Percentiles rank a stretch among this genome's conserved stretches.
phyloP scores from a whole-genome alignment of 2,797 vertebrate species.

The Syncerus caffer region DNA sequence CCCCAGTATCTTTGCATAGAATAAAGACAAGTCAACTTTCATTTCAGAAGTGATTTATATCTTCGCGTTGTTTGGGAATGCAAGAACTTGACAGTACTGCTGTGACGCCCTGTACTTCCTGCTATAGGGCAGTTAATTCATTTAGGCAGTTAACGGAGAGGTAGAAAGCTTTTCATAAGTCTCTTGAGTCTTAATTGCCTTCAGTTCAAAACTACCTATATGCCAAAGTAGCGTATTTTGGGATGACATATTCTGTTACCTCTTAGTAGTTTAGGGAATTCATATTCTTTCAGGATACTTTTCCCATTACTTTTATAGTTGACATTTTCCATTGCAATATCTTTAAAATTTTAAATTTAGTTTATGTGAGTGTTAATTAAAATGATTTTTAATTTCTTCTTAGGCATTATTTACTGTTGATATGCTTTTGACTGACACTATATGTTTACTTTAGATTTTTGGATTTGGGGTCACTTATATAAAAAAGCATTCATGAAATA shows the following conservation, averaged over 20 bases:
- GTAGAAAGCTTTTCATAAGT: neutral
- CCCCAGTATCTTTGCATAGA: neutral
- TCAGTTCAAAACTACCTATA: neutral
- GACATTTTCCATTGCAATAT: neutral
- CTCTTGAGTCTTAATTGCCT: neutral
- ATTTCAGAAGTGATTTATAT: neutral
- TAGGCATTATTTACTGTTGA: neutral
- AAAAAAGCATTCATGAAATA: neutral
- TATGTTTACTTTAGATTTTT: neutral
- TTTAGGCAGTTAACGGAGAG: neutral
- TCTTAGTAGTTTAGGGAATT: neutral
- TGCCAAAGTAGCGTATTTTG: neutral
- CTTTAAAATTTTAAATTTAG: neutral
- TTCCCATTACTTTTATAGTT: neutral
- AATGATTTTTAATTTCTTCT: neutral
- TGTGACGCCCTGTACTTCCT: neutral
- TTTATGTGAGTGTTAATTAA: neutral
- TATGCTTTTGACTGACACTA: neutral
- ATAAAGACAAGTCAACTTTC: neutral
- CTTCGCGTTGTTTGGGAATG: neutral
- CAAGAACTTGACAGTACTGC: neutral
- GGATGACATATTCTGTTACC: neutral
- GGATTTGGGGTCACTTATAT: neutral
- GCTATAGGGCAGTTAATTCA: neutral
- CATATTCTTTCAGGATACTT: neutral